phyloP scores from a whole-genome alignment of 2,888 invertebrate species.

The Cotesia congregata region DNA sequence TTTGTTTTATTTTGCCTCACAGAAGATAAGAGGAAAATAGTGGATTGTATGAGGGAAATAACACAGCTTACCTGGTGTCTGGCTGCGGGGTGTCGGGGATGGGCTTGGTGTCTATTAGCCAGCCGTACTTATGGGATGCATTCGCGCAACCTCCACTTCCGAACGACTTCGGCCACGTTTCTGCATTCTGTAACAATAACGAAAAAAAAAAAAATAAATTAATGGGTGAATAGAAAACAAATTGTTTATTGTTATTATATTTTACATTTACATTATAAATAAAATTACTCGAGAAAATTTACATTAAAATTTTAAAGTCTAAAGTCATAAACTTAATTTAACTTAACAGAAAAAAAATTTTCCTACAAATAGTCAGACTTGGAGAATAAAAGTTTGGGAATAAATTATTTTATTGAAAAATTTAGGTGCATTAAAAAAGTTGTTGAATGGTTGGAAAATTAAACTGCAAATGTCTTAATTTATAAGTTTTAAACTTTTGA shows the following conservation, averaged over 20 bases:
- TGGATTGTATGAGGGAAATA: slow-evolving; percentile 3
- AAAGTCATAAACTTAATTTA: too few species aligned
- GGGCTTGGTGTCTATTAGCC: slow-evolving; percentile 66
- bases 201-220: slow-evolving; percentile 20
- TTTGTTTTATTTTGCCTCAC: background rate
- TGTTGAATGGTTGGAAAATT: background rate
- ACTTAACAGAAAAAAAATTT: background rate
- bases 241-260: background rate
- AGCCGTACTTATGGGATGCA: slow-evolving; percentile 67
- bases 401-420: background rate
- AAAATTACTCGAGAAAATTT: too few species aligned
- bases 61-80: slow-evolving; percentile 59
- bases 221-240: background rate
- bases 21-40: slow-evolving; percentile 10
- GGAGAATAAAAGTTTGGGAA: background rate
- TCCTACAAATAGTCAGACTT: background rate
- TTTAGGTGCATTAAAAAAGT: background rate
- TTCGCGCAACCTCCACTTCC: slow-evolving; percentile 68
- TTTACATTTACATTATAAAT: too few species aligned
- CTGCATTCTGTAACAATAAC: slow-evolving; percentile 65
- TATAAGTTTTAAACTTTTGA: background rate
- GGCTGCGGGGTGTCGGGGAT: slow-evolving; percentile 66
- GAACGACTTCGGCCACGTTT: slow-evolving; percentile 63
- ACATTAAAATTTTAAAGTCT: too few species aligned
- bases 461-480: background rate